Evolutionary conservation across 2,888 invertebrate species (phyloP).

Genomic region (Zootermopsis nevadensis): DNA sequence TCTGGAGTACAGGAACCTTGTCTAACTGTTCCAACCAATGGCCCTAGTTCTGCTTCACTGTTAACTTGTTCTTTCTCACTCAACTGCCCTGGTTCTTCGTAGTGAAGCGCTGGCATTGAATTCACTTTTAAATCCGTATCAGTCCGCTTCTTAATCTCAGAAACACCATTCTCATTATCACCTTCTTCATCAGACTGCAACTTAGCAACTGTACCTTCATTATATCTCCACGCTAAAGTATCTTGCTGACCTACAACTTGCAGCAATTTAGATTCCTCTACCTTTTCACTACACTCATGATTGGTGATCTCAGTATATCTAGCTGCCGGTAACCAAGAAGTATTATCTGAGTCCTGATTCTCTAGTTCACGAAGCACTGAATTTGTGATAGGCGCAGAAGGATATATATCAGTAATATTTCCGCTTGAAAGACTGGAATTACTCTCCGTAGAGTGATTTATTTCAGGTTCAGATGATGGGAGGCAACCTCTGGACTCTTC

Average conservation of each 20-base stretch:
- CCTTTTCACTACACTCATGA: constrained; percentile 23
- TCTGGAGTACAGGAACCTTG: neutral
- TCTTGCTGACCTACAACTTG: constrained; percentile 22
- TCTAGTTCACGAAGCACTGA: constrained; percentile 62
- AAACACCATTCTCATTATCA: neutral
- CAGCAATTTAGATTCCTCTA: constrained; percentile 33
- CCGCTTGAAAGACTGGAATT: neutral
- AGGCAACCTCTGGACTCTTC: neutral
- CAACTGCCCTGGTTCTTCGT: neutral
- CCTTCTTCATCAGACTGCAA: neutral
- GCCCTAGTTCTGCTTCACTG: neutral
- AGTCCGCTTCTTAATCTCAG: neutral
- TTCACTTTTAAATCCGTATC: neutral
- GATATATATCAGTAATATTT: neutral
- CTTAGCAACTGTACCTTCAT: neutral
- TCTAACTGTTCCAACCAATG: neutral
- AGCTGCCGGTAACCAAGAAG: constrained; percentile 37
- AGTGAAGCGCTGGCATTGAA: neutral
- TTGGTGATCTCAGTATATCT: constrained; percentile 48
- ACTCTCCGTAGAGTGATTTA: constrained; percentile 3
- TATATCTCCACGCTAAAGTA: constrained; percentile 26
- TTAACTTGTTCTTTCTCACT: neutral
- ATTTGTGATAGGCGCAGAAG: constrained; percentile 57
- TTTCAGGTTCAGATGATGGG: neutral
- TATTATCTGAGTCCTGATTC: constrained; percentile 24